These are phyloP conservation scores for Phanerotoma sp. DNA, from an alignment of 2,888 invertebrate species.

Conservation along the genomic window DNA sequence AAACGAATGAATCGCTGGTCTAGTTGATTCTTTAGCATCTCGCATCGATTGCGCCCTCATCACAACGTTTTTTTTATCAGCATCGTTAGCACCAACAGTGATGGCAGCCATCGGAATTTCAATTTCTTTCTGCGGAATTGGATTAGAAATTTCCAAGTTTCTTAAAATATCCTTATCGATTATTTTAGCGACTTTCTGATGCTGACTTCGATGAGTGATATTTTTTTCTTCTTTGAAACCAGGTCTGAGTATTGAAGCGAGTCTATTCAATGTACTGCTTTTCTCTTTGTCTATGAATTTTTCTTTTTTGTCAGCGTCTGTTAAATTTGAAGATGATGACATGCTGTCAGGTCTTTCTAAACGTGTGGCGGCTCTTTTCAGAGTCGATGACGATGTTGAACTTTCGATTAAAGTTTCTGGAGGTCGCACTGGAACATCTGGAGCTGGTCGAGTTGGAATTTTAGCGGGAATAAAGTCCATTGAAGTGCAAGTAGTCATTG, in stretches of 20 bases:
- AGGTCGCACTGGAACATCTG: constrained; percentile 63
- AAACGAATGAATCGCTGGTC: constrained; percentile 72
- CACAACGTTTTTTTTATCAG: constrained; percentile 64
- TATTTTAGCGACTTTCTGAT: constrained; percentile 67
- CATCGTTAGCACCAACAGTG: constrained; percentile 60
- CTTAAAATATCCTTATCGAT: constrained; percentile 73
- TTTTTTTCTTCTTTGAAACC: constrained; percentile 60
- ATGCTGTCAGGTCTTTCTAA: constrained; percentile 45
- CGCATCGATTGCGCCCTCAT: constrained; percentile 84
- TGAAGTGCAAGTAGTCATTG: constrained; percentile 78
- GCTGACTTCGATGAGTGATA: constrained; percentile 63
- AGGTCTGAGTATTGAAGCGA: constrained; percentile 68
- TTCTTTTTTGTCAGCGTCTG: constrained; percentile 44
- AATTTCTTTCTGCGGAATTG: constrained; percentile 73
- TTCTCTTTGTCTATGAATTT: constrained; percentile 46
- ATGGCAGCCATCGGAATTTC: constrained; percentile 63
- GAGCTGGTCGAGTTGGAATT: constrained; percentile 59
- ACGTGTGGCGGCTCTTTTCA: constrained; percentile 49
- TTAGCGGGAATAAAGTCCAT: constrained; percentile 68
- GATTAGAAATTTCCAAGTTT: constrained; percentile 79
- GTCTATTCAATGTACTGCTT: constrained; percentile 63
- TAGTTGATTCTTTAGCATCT: constrained; percentile 59
- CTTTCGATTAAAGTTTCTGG: constrained; percentile 56
- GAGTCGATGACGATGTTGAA: constrained; percentile 33
- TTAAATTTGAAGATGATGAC: constrained; percentile 35